Evolutionary conservation across 1,140 invertebrate genomes (phyloP).

Genomic region (honey bee (Apis mellifera)): Amel_HAv3.1 CM009939.2:11811001-11811500

Average conservation of each 20-base stretch:
- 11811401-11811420: not conserved
- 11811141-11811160: not conserved
- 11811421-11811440: not conserved
- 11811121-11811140: not conserved
- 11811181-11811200: not conserved
- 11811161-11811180: not conserved
- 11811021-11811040: not conserved
- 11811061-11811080: not conserved
- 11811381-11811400: not conserved
- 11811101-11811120: constrained; percentile 10
- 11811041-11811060: no score
- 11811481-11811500: not conserved
- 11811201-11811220: constrained; percentile 4
- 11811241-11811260: not conserved
- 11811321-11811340: not conserved
- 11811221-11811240: constrained; percentile 2
- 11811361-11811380: not conserved
- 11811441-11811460: not conserved
- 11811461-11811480: not conserved
- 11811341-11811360: not conserved
- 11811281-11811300: not conserved
- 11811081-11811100: not conserved
- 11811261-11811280: not conserved
- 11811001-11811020: not conserved
- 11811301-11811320: not conserved